These are phyloP conservation scores for Tragelaphus scriptus DNA, from an alignment of 2,113 vertebrate species.

Conservation along the genomic window DNA sequence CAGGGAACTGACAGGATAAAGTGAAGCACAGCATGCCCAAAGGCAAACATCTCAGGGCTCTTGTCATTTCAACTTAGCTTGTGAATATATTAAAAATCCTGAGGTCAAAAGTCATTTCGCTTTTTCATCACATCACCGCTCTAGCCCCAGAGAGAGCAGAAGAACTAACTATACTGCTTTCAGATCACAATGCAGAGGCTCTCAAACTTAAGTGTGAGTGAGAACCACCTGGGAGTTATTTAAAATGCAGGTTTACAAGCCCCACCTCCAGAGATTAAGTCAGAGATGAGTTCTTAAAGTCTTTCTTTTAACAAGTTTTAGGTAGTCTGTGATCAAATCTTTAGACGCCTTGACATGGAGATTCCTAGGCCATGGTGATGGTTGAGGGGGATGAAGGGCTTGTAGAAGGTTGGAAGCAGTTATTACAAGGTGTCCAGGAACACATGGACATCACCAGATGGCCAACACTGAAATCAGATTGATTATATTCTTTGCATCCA, in stretches of 20 bases:
- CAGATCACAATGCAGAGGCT: background rate
- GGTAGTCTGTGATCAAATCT: background rate
- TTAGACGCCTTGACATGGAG: background rate
- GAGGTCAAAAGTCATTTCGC: slow-evolving; percentile 50
- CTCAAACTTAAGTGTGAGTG: background rate
- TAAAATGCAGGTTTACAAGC: background rate
- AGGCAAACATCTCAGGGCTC: background rate
- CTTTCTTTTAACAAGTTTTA: background rate
- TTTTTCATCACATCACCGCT: slow-evolving; percentile 29
- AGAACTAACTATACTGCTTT: background rate
- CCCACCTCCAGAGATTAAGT: background rate
- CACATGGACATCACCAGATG: background rate
- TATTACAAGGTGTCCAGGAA: background rate
- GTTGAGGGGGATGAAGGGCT: too few species aligned
- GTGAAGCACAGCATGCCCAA: background rate
- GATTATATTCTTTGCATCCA: background rate
- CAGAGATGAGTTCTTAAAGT: background rate
- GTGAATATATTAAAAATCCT: slow-evolving; percentile 49
- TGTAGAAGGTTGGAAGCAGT: background rate
- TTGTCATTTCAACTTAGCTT: slow-evolving; percentile 13
- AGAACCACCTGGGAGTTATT: background rate
- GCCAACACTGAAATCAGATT: background rate
- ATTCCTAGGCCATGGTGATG: background rate
- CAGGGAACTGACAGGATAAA: background rate
- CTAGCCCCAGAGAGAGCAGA: background rate